Percentiles rank a stretch among this genome's conserved stretches.
Evolutionary conservation across 35 echinoderm and acorn worm species (phyloP).

Genomic region (Ophioderma brevispina): DNA sequence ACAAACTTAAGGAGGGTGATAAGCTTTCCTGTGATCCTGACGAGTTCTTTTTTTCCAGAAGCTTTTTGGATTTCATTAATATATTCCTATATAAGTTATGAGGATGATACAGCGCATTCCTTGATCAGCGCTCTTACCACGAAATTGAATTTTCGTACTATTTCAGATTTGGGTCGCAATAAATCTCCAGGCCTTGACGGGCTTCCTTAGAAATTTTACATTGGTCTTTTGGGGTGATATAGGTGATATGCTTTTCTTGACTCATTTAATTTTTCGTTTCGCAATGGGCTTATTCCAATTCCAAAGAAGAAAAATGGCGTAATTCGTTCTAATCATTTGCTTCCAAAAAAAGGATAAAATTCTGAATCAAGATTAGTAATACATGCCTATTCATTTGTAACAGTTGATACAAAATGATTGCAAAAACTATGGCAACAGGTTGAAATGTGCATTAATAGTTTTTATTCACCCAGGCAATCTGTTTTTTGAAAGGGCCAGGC

Average conservation of each 20-base stretch:
- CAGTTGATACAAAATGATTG: neutral
- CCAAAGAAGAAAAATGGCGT: neutral
- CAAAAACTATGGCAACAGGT: neutral
- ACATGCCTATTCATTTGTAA: no score
- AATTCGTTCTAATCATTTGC: neutral
- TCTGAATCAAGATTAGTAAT: no score
- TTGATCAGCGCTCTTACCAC: neutral
- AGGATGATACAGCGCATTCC: neutral
- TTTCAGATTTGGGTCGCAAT: neutral
- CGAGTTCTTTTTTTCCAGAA: no score
- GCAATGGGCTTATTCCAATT: neutral
- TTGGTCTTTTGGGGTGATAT: slow-evolving; percentile 22
- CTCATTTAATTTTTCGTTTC: neutral
- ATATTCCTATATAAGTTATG: neutral
- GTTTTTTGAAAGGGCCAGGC: neutral
- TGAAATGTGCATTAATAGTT: neutral
- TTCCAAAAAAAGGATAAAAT: neutral
- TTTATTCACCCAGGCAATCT: neutral
- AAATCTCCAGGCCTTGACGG: neutral
- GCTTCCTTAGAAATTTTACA: neutral
- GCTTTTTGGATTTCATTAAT: neutral
- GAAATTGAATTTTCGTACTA: neutral
- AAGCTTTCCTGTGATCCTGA: neutral
- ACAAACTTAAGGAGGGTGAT: no score
- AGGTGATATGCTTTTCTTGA: neutral